A percentile compares a stretch with the other conserved stretches of the same genome.
These are phyloP conservation scores for Cardinalis cardinalis DNA, from an alignment of 2,113 vertebrate genomes.

Conservation along the genomic window DNA sequence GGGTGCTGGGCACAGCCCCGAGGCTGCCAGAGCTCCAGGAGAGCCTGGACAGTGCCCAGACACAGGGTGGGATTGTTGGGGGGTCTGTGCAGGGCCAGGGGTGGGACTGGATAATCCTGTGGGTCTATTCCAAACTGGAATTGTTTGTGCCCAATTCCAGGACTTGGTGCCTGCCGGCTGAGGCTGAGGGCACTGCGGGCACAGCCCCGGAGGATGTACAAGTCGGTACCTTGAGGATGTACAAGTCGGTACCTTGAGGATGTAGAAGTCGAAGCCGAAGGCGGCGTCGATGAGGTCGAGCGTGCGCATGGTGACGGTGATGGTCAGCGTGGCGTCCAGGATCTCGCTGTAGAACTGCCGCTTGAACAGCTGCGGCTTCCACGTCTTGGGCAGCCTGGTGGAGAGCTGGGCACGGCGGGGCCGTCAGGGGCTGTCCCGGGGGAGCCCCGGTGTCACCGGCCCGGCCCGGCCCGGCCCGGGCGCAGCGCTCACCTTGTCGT, in stretches of 20 bases:
- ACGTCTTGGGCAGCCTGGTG: constrained; percentile 79
- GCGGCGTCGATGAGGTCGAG: constrained; percentile 87
- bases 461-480: too few relatives aligned
- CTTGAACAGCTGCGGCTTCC: constrained; percentile 89
- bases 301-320: constrained; percentile 84
- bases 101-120: fast-evolving
- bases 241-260: constrained; percentile 89
- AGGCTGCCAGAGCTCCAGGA: not conserved
- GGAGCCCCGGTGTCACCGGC: fast-evolving
- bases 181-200: fast-evolving
- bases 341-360: constrained; percentile 93
- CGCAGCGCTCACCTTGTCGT: constrained; percentile 82
- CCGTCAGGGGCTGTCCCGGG: not conserved
- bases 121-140: not conserved
- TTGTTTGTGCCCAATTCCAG: not conserved
- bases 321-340: constrained; percentile 82
- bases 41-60: fast-evolving
- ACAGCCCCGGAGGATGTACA: too few relatives aligned
- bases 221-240: constrained; percentile 85
- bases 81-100: not conserved
- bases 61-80: not conserved
- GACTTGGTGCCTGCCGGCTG: not conserved
- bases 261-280: constrained; percentile 93
- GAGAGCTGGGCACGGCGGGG: constrained; percentile 71
- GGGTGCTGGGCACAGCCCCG: fast-evolving